Conservation (phyloP, 2,888 invertebrate species). For the Melanostoma scalare region DNA sequence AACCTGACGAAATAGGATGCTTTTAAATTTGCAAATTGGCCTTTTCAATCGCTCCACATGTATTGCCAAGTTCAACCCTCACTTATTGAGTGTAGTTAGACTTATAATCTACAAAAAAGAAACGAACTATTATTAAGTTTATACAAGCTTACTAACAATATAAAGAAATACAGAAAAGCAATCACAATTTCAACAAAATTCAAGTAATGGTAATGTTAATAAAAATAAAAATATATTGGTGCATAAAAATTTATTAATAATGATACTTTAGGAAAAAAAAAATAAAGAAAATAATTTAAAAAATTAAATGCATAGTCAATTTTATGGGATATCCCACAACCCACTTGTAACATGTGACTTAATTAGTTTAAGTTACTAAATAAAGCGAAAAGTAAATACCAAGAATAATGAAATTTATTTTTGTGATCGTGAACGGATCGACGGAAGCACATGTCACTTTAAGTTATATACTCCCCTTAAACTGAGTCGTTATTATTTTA, state of each 20-base stretch:
- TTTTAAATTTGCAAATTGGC: too few species aligned
- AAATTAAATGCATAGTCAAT: conserved; percentile 64
- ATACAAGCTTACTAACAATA: conserved; percentile 29
- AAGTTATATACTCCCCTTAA: conserved; percentile 6
- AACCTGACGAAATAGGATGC: too few species aligned
- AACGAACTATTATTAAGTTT: conserved; percentile 41
- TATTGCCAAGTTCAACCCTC: not conserved
- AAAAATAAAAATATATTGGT: conserved; percentile 35
- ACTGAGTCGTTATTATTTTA: conserved; percentile 14
- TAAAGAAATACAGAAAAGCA: conserved; percentile 51
- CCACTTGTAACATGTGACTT: conserved; percentile 71
- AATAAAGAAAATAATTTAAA: conserved; percentile 19
- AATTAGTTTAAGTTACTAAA: conserved; percentile 60
- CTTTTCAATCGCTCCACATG: too few species aligned
- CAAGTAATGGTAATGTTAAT: not conserved
- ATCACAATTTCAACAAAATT: conserved; percentile 55
- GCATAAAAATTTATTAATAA: conserved; percentile 30
- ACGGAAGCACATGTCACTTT: not conserved
- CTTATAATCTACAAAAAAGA: conserved; percentile 11
- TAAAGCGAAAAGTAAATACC: conserved; percentile 20
- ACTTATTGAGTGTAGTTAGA: conserved; percentile 29
- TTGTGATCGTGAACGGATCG: not conserved
- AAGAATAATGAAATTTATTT: conserved; percentile 24
- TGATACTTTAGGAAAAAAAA: conserved; percentile 46
- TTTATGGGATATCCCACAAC: conserved; percentile 61